phyloP scores from a whole-genome alignment of 1,140 invertebrate species.

The Tetragnatha versicolor region DNA sequence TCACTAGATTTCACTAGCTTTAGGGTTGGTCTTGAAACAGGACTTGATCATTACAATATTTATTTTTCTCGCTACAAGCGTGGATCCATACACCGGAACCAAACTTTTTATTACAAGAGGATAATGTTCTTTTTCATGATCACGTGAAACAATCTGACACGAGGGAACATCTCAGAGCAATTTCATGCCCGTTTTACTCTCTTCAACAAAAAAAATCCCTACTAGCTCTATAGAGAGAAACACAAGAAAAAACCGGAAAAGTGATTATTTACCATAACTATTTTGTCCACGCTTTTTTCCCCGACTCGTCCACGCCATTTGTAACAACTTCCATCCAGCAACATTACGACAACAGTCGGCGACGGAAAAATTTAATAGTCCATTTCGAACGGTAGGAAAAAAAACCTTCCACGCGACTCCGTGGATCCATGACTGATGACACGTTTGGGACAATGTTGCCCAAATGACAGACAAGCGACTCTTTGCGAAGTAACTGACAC shows the following conservation, averaged over 20 bases:
- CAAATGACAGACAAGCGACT: conserved; percentile 46
- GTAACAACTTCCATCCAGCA: conserved; percentile 27
- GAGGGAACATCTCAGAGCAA: background rate
- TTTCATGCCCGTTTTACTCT: conserved; percentile 32
- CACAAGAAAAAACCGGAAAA: background rate
- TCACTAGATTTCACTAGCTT: no score
- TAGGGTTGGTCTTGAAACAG: background rate
- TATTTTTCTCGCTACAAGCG: no score
- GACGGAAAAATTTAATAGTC: conserved; percentile 9
- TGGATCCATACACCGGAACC: conserved; percentile 12
- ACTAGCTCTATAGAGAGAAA: background rate
- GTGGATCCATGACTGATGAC: conserved; percentile 51
- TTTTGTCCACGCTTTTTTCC: conserved; percentile 15
- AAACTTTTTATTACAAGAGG: background rate
- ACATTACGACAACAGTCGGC: conserved; percentile 6
- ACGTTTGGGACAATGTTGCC: conserved; percentile 46
- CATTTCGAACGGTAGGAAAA: background rate
- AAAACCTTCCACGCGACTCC: conserved; percentile 43
- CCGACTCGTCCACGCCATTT: conserved; percentile 23
- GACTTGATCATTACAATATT: background rate
- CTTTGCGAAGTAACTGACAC: conserved; percentile 47
- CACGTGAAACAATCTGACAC: background rate
- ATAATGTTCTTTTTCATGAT: background rate
- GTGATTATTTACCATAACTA: conserved; percentile 17
- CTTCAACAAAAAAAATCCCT: background rate